Conservation (phyloP, 2,113 vertebrate species). For the Takifugu bimaculatus region DNA sequence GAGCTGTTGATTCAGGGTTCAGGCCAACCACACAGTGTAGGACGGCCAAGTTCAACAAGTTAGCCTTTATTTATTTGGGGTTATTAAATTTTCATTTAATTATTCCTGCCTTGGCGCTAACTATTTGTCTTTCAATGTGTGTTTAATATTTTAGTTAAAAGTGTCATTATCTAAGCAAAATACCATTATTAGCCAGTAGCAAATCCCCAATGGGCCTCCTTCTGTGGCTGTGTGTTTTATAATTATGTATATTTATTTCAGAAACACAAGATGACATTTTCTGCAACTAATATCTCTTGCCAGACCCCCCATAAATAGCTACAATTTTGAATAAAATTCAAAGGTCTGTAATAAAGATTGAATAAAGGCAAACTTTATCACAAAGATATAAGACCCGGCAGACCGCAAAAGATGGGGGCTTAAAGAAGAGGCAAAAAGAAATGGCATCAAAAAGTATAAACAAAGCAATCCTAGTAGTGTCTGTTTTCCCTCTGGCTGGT, state of each 20-base stretch:
- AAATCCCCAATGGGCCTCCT: slow-evolving; percentile 14
- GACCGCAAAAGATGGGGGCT: slow-evolving; percentile 5
- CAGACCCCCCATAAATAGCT: background rate
- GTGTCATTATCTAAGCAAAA: slow-evolving; percentile 40
- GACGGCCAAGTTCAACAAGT: slow-evolving; percentile 43
- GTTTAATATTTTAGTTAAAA: slow-evolving; percentile 30
- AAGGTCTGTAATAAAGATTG: background rate
- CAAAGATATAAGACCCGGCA: no score
- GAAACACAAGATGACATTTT: no score
- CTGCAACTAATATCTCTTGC: background rate
- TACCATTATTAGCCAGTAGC: slow-evolving; percentile 37
- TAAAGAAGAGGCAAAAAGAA: slow-evolving; percentile 40
- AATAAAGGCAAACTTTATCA: background rate
- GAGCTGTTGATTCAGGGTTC: slow-evolving; percentile 63
- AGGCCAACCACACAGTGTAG: slow-evolving; percentile 39
- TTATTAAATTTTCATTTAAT: slow-evolving; percentile 47
- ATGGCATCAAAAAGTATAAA: slow-evolving; percentile 57
- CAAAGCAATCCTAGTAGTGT: slow-evolving; percentile 57
- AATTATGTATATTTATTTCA: slow-evolving; percentile 17
- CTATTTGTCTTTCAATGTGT: slow-evolving; percentile 30
- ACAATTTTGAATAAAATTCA: no score
- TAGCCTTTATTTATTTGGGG: slow-evolving; percentile 49
- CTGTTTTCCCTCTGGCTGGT: slow-evolving; percentile 78
- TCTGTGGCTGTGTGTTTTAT: slow-evolving; percentile 23
- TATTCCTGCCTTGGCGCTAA: slow-evolving; percentile 12